Percentiles rank a stretch among this genome's conserved stretches.
Conservation (phyloP, 1,140 invertebrate genomes). For the Drosophila aff. region DNA sequence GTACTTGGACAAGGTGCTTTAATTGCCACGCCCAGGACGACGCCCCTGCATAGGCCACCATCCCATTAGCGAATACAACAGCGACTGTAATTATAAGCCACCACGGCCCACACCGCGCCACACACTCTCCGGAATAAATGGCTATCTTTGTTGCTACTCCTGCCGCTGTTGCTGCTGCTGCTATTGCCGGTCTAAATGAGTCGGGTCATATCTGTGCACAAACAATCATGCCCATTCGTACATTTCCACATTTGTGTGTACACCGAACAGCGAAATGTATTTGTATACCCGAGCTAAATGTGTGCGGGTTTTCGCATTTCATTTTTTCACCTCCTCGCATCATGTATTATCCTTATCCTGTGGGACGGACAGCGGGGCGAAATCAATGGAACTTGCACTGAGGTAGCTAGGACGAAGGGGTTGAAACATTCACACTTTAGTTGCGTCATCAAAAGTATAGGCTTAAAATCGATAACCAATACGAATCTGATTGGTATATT, state of each 20-base stretch:
- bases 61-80: conserved; percentile 65
- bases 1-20: conserved; percentile 59
- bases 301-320: conserved; percentile 36
- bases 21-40: conserved; percentile 51
- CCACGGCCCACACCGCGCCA: background rate
- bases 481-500: background rate
- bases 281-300: conserved; percentile 30
- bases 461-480: conserved; percentile 17
- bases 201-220: conserved; percentile 57
- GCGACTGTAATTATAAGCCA: conserved; percentile 57
- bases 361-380: background rate
- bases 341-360: conserved; percentile 5
- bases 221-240: conserved; percentile 27
- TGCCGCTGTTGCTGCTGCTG: background rate
- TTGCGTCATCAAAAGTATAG: conserved; percentile 4
- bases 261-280: conserved; percentile 18
- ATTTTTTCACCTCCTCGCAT: conserved; percentile 18
- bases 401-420: background rate
- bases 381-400: conserved; percentile 3
- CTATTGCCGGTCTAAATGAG: conserved; percentile 58
- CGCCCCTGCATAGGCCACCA: conserved; percentile 34
- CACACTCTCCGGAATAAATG: conserved; percentile 42
- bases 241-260: conserved; percentile 17
- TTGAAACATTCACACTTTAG: conserved; percentile 12
- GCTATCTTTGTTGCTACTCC: conserved; percentile 53